phyloP scores from a whole-genome alignment of 2,113 vertebrate species.

The Sylvietta virens region DNA sequence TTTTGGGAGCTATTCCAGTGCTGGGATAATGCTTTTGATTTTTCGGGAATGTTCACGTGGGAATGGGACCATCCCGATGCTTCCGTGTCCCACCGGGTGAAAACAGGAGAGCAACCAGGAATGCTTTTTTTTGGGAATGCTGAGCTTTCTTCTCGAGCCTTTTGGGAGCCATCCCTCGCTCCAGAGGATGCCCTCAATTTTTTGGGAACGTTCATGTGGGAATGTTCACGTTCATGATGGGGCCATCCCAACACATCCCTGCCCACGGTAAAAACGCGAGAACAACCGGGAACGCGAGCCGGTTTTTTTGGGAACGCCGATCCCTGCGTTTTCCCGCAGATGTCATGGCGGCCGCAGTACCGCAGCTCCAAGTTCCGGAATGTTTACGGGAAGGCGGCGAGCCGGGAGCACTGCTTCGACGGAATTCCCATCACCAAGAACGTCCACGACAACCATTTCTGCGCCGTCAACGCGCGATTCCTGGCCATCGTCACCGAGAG shows the following conservation, averaged over 20 bases:
- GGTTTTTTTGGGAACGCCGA: not conserved
- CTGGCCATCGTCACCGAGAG: conserved; percentile 95
- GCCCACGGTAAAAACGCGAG: accelerated
- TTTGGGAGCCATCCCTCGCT: too few relatives aligned
- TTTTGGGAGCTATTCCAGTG: not conserved
- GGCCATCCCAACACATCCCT: accelerated
- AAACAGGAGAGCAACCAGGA: not conserved
- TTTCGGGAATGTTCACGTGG: not conserved
- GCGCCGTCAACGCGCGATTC: conserved; percentile 91
- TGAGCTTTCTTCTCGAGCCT: too few relatives aligned
- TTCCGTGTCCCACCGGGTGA: too few relatives aligned
- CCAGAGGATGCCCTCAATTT: too few relatives aligned
- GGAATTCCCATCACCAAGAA: conserved; percentile 97
- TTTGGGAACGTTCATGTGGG: too few relatives aligned
- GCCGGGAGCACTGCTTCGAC: conserved; percentile 94
- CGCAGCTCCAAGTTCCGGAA: conserved; percentile 99
- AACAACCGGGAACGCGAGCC: accelerated
- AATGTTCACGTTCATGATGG: too few relatives aligned
- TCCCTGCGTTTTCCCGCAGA: conserved; percentile 62
- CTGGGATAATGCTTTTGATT: not conserved
- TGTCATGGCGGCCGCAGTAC: conserved; percentile 99
- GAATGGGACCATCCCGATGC: too few relatives aligned
- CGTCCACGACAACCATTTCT: conserved; percentile 98
- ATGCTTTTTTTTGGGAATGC: not conserved
- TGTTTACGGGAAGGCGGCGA: conserved; percentile 93